These are phyloP conservation scores for Montipora efflorescens DNA, from an alignment of 64 coral and sea anemone species.

Conservation along the genomic window DNA sequence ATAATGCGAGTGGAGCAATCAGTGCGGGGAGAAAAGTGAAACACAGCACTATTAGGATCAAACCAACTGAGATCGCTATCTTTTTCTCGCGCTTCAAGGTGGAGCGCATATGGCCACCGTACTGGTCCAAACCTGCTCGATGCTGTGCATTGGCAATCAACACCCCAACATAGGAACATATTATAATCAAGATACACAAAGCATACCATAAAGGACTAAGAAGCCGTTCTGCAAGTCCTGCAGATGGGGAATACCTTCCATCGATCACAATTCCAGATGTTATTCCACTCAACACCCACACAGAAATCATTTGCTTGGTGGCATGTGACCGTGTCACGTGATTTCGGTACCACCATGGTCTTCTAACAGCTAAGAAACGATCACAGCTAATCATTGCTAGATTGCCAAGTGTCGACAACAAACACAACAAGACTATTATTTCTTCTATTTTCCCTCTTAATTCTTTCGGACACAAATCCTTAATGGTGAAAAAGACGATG, in stretches of 20 bases:
- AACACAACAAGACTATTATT: neutral
- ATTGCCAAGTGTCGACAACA: neutral
- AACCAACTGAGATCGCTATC: constrained; percentile 7
- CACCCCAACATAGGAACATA: constrained; percentile 13
- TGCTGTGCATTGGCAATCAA: neutral
- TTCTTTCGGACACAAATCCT: neutral
- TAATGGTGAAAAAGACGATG: neutral
- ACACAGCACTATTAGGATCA: neutral
- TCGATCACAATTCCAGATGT: no score
- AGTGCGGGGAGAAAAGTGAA: neutral
- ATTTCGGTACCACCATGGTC: constrained; percentile 8
- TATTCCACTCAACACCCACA: neutral
- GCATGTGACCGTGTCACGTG: neutral
- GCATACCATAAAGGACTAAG: neutral
- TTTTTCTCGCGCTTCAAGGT: neutral
- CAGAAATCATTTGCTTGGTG: neutral
- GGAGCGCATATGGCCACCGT: neutral
- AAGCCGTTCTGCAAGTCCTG: neutral
- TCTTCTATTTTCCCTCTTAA: neutral
- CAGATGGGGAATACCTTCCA: neutral
- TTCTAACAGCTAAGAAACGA: neutral
- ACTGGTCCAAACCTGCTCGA: neutral
- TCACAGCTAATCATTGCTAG: constrained; percentile 2
- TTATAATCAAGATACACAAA: neutral
- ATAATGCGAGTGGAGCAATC: neutral